phyloP scores from a whole-genome alignment of 2,888 invertebrate genomes.

The Tipula unca region DNA sequence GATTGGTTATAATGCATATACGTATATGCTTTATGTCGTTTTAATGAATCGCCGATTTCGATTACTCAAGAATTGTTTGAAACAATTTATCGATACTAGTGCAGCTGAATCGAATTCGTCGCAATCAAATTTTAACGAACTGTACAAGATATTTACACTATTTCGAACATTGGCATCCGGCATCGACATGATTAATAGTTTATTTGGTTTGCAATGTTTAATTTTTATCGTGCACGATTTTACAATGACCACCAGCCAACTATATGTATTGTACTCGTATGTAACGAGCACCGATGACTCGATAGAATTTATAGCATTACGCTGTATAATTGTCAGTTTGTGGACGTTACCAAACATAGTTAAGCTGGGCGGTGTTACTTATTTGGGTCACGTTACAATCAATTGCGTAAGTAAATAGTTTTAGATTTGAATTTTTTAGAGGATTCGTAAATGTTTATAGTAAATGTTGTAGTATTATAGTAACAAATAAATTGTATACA shows the following conservation, averaged over 20 bases:
- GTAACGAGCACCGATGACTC: slow-evolving; percentile 16
- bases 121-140: neutral
- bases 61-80: neutral
- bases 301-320: neutral
- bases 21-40: neutral
- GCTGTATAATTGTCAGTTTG: neutral
- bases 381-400: neutral
- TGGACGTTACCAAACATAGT: slow-evolving; percentile 21
- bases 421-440: too few relatives aligned
- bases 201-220: slow-evolving; percentile 20
- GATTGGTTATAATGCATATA: neutral
- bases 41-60: neutral
- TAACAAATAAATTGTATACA: too few relatives aligned
- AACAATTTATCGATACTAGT: neutral
- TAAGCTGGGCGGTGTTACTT: neutral
- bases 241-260: slow-evolving; percentile 20
- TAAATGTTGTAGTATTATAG: too few relatives aligned
- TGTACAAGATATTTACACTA: neutral
- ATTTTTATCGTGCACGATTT: slow-evolving; percentile 22
- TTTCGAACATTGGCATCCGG: neutral
- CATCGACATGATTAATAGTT: slow-evolving; percentile 18
- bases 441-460: too few relatives aligned
- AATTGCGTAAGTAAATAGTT: neutral
- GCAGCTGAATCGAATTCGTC: neutral
- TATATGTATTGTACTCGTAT: slow-evolving; percentile 20